Conservation (phyloP, 2,113 vertebrate species). For the Chitala chitala region DNA sequence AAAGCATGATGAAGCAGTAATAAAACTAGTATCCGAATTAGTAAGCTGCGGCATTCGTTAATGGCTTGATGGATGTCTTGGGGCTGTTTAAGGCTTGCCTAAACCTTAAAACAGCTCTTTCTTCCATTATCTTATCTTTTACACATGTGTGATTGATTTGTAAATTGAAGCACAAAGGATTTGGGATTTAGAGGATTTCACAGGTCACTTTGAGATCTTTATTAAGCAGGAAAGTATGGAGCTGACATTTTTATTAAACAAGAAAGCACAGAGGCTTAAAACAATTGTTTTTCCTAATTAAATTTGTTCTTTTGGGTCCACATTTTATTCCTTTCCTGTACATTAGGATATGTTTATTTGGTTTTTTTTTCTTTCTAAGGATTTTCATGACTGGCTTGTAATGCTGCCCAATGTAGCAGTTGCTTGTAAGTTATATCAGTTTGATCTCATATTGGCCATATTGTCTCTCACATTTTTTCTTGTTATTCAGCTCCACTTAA, state of each 20-base stretch:
- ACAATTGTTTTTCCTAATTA: neutral
- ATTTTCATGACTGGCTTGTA: too few relatives aligned
- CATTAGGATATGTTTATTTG: neutral
- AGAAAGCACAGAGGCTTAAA: neutral
- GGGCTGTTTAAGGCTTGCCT: neutral
- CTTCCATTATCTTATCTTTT: conserved; percentile 49
- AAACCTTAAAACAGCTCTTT: conserved; percentile 13
- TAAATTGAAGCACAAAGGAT: conserved; percentile 40
- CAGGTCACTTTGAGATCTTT: conserved; percentile 55
- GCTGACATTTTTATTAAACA: conserved; percentile 57
- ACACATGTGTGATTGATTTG: conserved; percentile 46
- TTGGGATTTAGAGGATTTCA: conserved; percentile 56
- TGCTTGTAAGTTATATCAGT: too few relatives aligned
- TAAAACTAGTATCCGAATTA: neutral
- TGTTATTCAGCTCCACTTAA: too few relatives aligned
- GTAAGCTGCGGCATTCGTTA: conserved; percentile 6
- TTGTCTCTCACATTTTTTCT: too few relatives aligned
- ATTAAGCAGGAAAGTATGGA: conserved; percentile 43
- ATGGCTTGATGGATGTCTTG: conserved; percentile 12
- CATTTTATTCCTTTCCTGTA: neutral
- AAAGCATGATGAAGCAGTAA: neutral
- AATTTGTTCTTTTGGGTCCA: neutral
- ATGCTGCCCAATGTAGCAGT: too few relatives aligned
- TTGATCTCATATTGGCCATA: too few relatives aligned
- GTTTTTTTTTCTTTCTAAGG: neutral